Base-by-base conservation (phyloP, 2,888 invertebrate genomes). In the Ctena decussata region DNA sequence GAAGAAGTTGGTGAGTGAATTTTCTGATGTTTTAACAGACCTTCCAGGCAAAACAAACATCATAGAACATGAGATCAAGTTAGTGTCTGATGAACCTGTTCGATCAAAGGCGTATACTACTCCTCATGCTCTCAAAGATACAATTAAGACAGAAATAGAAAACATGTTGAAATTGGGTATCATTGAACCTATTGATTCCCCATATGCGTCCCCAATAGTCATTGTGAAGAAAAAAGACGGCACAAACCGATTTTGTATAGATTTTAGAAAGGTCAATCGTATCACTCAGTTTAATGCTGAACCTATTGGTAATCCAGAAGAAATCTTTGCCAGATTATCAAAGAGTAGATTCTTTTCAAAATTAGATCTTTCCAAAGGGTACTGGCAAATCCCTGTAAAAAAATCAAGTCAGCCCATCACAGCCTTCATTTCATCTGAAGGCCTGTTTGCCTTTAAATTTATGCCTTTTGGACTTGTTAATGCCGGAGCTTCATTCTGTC, bases 281-380 rank as follows among this genome's bases (percentile, higher is more conserved):
- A 74, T 87, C 5, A 88, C 84, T 0, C 73, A 81, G 18, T 90
- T 89, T 78, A 87, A 89, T 44, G 75, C 84, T 0, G 91, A 89
- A 76, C 90, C 89, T 1, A 81, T 90, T 76, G 77, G 75, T 12
- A 77, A 83, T 35, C 41, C 80, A 0, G 91, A 89, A 11, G 74
- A 79, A 35, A 77, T 91, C 0, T 88, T 90, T 69, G 73, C 76
- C 35, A 73, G n/a, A 24, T 44, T 73, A 27, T 44, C 73, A 15
- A 49, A 49, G 27, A 27, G 49, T n/a, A 73, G 46, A 27, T 46
- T 27, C 24, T 46, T 73, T 46, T 46, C 46, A 12, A 44, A 49
- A 32, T 30, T 73, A 44, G 73, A 73, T 49, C 46, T 73, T 6
- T 2, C 73, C 11, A 73, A 44, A 46, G 73, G 73, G 24, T 73